These are phyloP conservation scores for Xenus cinereus DNA, from an alignment of 2,113 vertebrate genomes.

Conservation along the genomic window DNA sequence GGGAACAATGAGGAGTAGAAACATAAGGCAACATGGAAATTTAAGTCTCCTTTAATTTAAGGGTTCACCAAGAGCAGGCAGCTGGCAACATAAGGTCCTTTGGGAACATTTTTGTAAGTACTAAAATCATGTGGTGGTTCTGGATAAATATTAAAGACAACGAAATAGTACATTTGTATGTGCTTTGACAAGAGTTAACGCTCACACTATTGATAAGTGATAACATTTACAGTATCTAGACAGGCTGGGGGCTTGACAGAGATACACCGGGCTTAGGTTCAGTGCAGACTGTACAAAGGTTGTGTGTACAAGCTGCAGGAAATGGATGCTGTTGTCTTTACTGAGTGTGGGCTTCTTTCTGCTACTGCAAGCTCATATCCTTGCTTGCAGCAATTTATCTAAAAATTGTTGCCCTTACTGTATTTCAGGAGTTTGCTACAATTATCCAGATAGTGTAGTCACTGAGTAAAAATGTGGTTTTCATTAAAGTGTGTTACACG, in stretches of 20 bases:
- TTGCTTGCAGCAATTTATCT: neutral
- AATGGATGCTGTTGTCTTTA: fast-evolving
- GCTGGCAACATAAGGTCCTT: neutral
- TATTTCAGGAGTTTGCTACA: neutral
- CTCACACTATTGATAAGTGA: neutral
- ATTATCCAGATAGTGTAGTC: neutral
- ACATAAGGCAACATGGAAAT: neutral
- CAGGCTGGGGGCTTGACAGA: neutral
- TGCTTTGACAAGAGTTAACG: neutral
- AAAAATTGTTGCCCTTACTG: neutral
- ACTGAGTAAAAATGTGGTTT: neutral
- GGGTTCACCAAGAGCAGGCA: neutral
- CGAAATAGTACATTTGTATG: neutral
- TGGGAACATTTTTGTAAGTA: neutral
- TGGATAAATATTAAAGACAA: neutral
- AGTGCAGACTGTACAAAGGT: neutral
- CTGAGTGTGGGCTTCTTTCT: neutral
- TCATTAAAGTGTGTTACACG: neutral
- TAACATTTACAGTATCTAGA: neutral
- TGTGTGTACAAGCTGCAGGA: neutral
- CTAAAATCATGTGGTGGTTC: neutral
- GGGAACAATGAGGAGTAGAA: neutral
- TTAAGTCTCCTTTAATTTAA: neutral
- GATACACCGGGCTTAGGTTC: neutral
- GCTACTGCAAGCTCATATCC: neutral